Evolutionary conservation across 2,888 invertebrate species (phyloP), one percentile per base, ranked within the genome.

Genomic region (Gerosis bhagava): DNA sequence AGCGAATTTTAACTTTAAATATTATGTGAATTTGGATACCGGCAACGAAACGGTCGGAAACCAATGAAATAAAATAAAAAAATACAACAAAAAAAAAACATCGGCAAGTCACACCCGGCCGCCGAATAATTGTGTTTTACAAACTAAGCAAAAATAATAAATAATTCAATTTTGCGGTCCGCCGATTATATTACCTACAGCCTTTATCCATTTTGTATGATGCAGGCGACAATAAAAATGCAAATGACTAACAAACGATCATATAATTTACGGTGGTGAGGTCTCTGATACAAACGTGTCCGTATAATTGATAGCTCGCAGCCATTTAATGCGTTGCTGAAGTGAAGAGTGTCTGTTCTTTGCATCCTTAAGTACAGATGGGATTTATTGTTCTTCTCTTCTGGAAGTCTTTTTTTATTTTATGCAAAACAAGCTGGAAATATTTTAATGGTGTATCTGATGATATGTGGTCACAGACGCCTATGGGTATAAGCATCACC

Each of bases 171-270:
- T 83, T 83, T 70, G 77, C 76, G 69, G 67, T 67, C 68, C 65
- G 59, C 55, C 71, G 74, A 76, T 84, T 79, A 84, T 78, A 80
- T 82, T 77, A n/a, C n/a, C n/a, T n/a, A 81, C 77, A 70, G 73
- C 62, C 71, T 75, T 75, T 70, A 72, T 73, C 76, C 79, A 73
- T 73, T 73, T 70, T 63, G 65, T 66, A 62, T 67, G 60, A 62
- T 65, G 71, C 72, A 72, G 76, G 77, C 67, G 83, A 84, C 83
- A 83, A 82, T 87, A 87, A 84, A 86, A 81, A 87, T 87, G 86
- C 77, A 82, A 87, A 87, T 87, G 67, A 68, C 56, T 54, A n/a
- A 40, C 63, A 75, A 79, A 80, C 75, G 70, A 81, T 67, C 71
- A 64, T 67, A 69, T 86, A 78, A 86, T 80, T 84, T 86, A 86